Percentiles rank a stretch among this genome's conserved stretches.
These are phyloP conservation scores for Passer domesticus DNA, from an alignment of 2,113 vertebrate species.

Conservation along the genomic window DNA sequence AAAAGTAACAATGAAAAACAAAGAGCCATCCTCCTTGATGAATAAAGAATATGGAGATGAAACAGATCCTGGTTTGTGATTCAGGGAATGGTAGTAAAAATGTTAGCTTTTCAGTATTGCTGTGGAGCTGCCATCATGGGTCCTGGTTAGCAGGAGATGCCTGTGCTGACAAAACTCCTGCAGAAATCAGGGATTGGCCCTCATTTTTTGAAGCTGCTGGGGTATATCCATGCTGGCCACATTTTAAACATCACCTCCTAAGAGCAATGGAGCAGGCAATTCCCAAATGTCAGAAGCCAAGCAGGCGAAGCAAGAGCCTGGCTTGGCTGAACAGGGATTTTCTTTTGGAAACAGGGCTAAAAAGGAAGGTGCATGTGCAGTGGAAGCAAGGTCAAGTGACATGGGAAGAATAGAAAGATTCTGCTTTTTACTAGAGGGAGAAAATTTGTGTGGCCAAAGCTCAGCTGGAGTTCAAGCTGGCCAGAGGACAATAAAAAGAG, in stretches of 20 bases:
- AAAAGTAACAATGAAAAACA: not conserved
- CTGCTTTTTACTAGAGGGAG: not conserved
- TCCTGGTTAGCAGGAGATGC: not conserved
- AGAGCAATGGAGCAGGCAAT: not conserved
- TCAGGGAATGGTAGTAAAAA: not conserved
- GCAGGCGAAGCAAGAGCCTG: rapidly evolving
- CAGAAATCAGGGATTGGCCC: not conserved
- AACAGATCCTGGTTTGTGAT: not conserved
- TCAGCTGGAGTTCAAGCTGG: not conserved
- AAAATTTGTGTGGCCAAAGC: not conserved
- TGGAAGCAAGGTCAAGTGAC: not conserved
- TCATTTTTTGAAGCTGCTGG: not conserved
- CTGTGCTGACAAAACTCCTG: not conserved
- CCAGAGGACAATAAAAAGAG: not conserved
- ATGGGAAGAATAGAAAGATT: not conserved
- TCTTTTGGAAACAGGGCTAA: not conserved
- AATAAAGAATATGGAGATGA: not conserved
- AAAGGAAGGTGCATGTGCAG: not conserved
- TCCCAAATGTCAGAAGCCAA: not conserved
- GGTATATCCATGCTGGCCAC: not conserved
- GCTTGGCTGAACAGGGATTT: not conserved
- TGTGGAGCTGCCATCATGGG: not conserved
- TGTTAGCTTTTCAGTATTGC: not conserved
- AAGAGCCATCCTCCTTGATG: not conserved
- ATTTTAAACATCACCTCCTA: not conserved